A percentile compares a stretch with the other conserved stretches of the same genome.
Conservation (phyloP, 2,888 invertebrate genomes). For the Agrotis puta region DNA sequence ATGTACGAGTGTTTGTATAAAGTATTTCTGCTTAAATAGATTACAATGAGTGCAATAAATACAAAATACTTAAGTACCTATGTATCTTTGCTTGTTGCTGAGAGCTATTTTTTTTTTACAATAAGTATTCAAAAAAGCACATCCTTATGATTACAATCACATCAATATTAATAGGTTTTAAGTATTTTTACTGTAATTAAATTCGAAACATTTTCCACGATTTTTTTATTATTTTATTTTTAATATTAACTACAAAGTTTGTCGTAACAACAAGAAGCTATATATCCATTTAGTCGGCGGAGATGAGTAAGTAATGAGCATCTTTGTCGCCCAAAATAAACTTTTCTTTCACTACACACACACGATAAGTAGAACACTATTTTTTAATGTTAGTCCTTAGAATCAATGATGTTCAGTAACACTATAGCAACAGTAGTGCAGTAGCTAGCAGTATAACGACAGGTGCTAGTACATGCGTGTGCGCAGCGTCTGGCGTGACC, state of each 20-base stretch:
- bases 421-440: constrained; percentile 47
- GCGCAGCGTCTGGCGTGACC: constrained; percentile 52
- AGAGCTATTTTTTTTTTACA: neutral
- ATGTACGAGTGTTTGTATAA: neutral
- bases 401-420: neutral
- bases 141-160: neutral
- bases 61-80: neutral
- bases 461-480: constrained; percentile 20
- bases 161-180: constrained; percentile 10
- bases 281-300: constrained; percentile 48
- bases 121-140: constrained; percentile 1
- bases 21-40: constrained; percentile 1
- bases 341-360: constrained; percentile 25
- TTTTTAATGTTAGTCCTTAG: constrained; percentile 23
- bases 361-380: neutral
- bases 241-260: neutral
- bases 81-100: neutral
- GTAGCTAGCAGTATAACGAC: constrained; percentile 41
- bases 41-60: neutral
- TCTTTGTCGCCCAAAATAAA: neutral
- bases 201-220: neutral
- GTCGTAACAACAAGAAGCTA: neutral
- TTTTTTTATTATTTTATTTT: too few relatives aligned
- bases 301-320: neutral
- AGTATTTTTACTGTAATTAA: neutral